A percentile compares a stretch with the other conserved stretches of the same genome.
Conservation (phyloP, 2,797 vertebrate genomes). For the Acrossocheilus wenchowensis region DNA sequence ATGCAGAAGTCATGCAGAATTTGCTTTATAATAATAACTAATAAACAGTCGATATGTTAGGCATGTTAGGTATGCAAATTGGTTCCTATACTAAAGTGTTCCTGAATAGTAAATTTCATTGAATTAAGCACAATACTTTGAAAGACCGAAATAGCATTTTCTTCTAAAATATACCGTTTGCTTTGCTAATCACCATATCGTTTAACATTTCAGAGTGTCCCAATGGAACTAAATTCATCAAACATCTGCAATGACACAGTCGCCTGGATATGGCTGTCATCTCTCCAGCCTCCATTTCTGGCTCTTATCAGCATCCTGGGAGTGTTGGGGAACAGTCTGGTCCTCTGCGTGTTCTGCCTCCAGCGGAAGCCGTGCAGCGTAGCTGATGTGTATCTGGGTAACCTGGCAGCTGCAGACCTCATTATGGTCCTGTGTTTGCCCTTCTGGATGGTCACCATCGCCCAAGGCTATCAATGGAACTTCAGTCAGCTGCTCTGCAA, state of each 20-base stretch:
- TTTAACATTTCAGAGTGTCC: slow-evolving; percentile 32
- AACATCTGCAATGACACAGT: slow-evolving; percentile 65
- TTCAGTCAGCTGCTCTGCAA: slow-evolving; percentile 85
- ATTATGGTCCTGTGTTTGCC: slow-evolving; percentile 81
- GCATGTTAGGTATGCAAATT: not conserved
- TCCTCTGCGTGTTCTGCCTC: slow-evolving; percentile 82
- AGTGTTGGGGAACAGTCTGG: slow-evolving; percentile 81
- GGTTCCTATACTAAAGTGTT: not conserved
- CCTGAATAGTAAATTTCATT: not conserved
- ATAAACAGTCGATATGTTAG: not conserved
- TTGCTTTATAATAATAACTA: not conserved
- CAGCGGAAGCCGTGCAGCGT: slow-evolving; percentile 83
- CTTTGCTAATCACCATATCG: not conserved
- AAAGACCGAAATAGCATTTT: not conserved
- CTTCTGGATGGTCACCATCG: slow-evolving; percentile 86
- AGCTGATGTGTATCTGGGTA: slow-evolving; percentile 88
- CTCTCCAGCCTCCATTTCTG: slow-evolving; percentile 80
- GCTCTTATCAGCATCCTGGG: slow-evolving; percentile 80
- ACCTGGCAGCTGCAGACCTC: slow-evolving; percentile 84
- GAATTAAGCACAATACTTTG: not conserved
- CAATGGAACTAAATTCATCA: slow-evolving; percentile 64
- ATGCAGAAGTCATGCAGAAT: not conserved
- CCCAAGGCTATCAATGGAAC: slow-evolving; percentile 79
- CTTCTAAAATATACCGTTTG: not conserved
- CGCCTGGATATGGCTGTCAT: slow-evolving; percentile 73